Percentiles rank a stretch among this genome's conserved stretches.
Evolutionary conservation across 2,888 invertebrate genomes (phyloP).

Genomic region (Trachelus troglodyta): DNA sequence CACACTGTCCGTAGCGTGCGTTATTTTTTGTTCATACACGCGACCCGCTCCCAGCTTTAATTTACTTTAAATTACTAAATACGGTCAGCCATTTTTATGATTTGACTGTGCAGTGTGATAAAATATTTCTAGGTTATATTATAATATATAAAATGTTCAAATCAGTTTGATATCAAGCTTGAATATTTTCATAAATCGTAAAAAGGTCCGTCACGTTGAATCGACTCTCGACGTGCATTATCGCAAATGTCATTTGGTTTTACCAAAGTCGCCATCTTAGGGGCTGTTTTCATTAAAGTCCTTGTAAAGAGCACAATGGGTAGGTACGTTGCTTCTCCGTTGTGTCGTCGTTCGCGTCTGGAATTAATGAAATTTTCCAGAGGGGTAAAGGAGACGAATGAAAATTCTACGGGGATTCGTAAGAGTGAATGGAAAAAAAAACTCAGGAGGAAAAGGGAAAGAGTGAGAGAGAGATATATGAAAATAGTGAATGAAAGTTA

Average conservation of each 20-base stretch:
- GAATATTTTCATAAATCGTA: not conserved
- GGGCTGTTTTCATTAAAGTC: not conserved
- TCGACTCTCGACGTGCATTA: not conserved
- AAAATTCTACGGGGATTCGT: not conserved
- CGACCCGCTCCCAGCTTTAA: not conserved
- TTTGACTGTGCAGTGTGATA: not conserved
- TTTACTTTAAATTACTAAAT: not conserved
- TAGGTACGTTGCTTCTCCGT: not conserved
- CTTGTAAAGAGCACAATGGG: not conserved
- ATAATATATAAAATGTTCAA: too few relatives aligned
- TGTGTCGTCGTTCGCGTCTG: not conserved
- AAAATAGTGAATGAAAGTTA: too few relatives aligned
- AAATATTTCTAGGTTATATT: too few relatives aligned
- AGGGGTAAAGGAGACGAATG: not conserved
- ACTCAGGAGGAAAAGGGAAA: too few relatives aligned
- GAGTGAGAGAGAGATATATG: too few relatives aligned
- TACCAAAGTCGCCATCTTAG: not conserved
- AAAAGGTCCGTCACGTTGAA: not conserved
- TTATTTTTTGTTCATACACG: not conserved
- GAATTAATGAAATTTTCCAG: slow-evolving; percentile 3
- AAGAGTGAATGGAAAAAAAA: not conserved
- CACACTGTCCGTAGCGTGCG: not conserved
- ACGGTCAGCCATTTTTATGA: not conserved
- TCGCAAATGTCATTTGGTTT: not conserved
- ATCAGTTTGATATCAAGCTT: not conserved